A percentile compares a stretch with the other conserved stretches of the same genome.
phyloP scores from a whole-genome alignment of 2,888 invertebrate species.

The Nasonia oneida region DNA sequence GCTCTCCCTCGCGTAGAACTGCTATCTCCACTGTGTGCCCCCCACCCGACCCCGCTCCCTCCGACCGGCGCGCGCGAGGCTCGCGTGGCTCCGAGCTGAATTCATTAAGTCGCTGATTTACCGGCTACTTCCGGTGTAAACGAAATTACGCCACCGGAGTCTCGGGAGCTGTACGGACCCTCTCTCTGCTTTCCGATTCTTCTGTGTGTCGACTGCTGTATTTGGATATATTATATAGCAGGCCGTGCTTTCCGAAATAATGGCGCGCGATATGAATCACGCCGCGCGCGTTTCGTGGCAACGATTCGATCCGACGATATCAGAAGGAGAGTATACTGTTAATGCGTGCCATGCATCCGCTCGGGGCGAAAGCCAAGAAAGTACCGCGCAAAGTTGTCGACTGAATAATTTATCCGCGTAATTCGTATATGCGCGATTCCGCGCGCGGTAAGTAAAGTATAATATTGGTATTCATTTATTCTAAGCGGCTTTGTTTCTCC shows the following conservation, averaged over 20 bases:
- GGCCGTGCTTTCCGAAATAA: constrained; percentile 9
- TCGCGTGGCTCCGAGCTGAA: constrained; percentile 67
- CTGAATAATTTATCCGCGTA: constrained; percentile 45
- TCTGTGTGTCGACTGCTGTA: constrained; percentile 12
- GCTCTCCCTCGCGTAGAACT: background rate
- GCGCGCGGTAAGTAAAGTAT: background rate
- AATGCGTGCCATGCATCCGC: background rate
- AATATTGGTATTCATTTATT: constrained; percentile 56
- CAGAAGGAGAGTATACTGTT: too few species aligned
- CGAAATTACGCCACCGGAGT: constrained; percentile 68
- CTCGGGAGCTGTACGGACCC: constrained; percentile 12
- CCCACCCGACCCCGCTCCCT: constrained; percentile 58
- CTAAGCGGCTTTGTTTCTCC: constrained; percentile 57
- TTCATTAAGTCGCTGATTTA: constrained; percentile 77
- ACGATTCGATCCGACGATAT: too few species aligned
- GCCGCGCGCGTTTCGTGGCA: background rate
- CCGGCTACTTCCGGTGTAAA: constrained; percentile 75
- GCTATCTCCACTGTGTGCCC: constrained; percentile 26
- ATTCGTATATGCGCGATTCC: background rate
- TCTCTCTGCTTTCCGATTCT: constrained; percentile 20
- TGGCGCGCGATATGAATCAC: constrained; percentile 21
- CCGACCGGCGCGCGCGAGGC: constrained; percentile 55
- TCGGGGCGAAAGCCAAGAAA: background rate
- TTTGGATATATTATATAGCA: background rate
- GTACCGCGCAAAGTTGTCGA: constrained; percentile 28